phyloP scores from a whole-genome alignment of 2,113 vertebrate species.

The Poeciliopsis prolifica region DNA sequence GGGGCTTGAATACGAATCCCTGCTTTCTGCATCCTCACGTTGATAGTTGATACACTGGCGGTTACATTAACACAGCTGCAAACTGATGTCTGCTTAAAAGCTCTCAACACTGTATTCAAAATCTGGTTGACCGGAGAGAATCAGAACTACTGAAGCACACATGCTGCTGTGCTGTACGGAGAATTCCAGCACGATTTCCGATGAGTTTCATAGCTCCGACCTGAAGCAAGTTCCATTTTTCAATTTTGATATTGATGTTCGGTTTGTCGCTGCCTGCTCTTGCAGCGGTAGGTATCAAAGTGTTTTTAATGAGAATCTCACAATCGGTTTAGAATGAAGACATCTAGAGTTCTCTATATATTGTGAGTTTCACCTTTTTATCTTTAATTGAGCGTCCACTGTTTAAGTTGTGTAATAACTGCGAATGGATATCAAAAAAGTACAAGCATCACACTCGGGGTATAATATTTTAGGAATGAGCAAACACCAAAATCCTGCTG shows the following conservation, averaged over 20 bases:
- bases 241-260: not conserved
- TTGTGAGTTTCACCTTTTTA: too few species aligned
- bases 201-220: not conserved
- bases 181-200: conserved; percentile 43
- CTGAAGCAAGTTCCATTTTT: not conserved
- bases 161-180: conserved; percentile 17
- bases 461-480: not conserved
- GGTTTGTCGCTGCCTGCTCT: not conserved
- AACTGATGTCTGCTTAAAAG: conserved; percentile 8
- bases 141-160: conserved; percentile 1
- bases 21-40: conserved; percentile 29
- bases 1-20: conserved; percentile 40
- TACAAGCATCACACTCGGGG: not conserved
- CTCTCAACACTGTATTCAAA: conserved; percentile 14
- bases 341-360: too few species aligned
- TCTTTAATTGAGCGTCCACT: too few species aligned
- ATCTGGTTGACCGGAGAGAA: conserved; percentile 11
- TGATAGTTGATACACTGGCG: conserved; percentile 29
- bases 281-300: not conserved
- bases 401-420: not conserved
- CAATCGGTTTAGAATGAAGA: too few species aligned
- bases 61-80: conserved; percentile 29
- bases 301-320: not conserved
- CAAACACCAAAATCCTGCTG: conserved; percentile 40
- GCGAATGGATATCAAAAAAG: not conserved